phyloP scores from a whole-genome alignment of 2,113 vertebrate species.

The Misgurnus anguillicaudatus region DNA sequence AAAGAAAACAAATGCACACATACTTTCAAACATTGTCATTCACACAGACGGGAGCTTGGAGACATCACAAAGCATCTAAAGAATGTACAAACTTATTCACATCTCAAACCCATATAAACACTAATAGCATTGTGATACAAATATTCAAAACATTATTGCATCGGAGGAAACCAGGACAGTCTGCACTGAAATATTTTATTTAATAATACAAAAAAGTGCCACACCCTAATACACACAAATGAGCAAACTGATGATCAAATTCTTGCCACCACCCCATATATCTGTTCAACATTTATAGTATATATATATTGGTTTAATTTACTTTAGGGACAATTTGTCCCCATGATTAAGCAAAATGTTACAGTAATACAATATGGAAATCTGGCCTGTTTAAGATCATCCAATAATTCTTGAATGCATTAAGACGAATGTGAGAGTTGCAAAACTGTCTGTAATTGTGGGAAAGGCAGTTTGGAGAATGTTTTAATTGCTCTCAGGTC shows the following conservation, averaged over 20 bases:
- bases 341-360: too few relatives aligned
- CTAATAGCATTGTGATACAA: too few relatives aligned
- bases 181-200: too few relatives aligned
- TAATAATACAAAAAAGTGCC: too few relatives aligned
- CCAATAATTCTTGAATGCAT: background rate
- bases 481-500: conserved; percentile 39
- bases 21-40: too few relatives aligned
- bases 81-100: background rate
- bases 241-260: too few relatives aligned
- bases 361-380: background rate
- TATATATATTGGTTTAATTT: too few relatives aligned
- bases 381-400: background rate
- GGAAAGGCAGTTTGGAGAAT: conserved; percentile 24
- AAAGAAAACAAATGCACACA: background rate
- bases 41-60: too few relatives aligned
- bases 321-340: too few relatives aligned
- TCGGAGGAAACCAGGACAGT: background rate
- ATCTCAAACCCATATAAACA: background rate
- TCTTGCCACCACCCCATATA: too few relatives aligned
- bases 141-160: background rate
- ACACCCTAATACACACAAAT: too few relatives aligned
- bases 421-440: conserved; percentile 1
- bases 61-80: background rate
- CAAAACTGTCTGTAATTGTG: background rate
- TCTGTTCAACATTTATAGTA: too few relatives aligned